Evolutionary conservation across 2,888 invertebrate species (phyloP).

Genomic region (Druceiella hillmani): DNA sequence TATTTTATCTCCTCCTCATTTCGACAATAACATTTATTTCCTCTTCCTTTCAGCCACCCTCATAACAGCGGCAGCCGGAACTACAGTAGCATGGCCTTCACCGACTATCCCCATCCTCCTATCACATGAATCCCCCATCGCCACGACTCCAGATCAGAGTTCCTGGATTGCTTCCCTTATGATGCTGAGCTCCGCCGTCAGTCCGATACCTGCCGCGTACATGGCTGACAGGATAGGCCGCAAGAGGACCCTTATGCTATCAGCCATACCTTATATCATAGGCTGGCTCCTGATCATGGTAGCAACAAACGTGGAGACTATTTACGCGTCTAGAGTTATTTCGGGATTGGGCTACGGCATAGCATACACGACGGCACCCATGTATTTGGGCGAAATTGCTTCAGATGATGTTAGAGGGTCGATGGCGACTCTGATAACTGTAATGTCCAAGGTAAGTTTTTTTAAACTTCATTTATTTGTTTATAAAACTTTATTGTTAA

Average conservation of each 20-base stretch:
- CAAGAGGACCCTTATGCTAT: slow-evolving; percentile 55
- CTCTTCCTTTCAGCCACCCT: slow-evolving; percentile 41
- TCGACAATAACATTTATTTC: not conserved
- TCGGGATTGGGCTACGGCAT: slow-evolving; percentile 59
- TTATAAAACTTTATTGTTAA: too few species aligned
- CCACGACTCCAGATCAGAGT: slow-evolving; percentile 51
- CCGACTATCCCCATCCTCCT: slow-evolving; percentile 54
- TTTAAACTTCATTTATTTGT: too few species aligned
- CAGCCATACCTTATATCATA: slow-evolving; percentile 54
- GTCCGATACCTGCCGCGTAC: slow-evolving; percentile 57
- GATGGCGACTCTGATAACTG: slow-evolving; percentile 55
- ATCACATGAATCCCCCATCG: slow-evolving; percentile 44
- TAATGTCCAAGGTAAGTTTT: slow-evolving; percentile 46
- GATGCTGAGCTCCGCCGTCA: slow-evolving; percentile 56
- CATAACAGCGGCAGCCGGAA: slow-evolving; percentile 49
- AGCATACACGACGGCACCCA: slow-evolving; percentile 55
- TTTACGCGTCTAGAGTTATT: slow-evolving; percentile 55
- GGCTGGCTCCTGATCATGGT: slow-evolving; percentile 61
- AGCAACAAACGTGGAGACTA: slow-evolving; percentile 49
- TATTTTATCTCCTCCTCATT: too few species aligned
- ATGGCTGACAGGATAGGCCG: slow-evolving; percentile 60
- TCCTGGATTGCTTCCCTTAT: slow-evolving; percentile 62
- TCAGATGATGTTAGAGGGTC: slow-evolving; percentile 54
- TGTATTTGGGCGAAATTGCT: slow-evolving; percentile 59
- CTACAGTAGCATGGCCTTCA: slow-evolving; percentile 56